Conservation (phyloP, 92 coral and sea anemone species). For the Montipora capitata region DNA sequence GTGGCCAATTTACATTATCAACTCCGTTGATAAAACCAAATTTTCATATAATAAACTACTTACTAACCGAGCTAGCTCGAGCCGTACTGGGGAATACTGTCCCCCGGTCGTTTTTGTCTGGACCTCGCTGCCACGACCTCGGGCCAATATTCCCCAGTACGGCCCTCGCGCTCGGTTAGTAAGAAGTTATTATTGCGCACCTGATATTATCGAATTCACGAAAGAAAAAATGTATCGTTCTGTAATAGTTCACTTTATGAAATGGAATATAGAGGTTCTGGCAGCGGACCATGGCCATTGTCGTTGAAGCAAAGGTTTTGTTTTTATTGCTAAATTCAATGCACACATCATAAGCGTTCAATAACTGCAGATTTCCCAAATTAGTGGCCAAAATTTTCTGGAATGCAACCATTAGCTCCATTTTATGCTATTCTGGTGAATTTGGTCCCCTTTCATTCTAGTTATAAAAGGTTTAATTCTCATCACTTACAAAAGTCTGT, state of each 20-base stretch:
- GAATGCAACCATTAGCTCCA: neutral
- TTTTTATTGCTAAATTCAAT: too few species aligned
- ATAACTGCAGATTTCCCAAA: neutral
- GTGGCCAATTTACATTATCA: too few species aligned
- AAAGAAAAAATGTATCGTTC: neutral
- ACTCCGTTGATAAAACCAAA: too few species aligned
- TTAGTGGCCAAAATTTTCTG: neutral
- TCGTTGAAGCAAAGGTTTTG: neutral
- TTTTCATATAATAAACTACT: too few species aligned
- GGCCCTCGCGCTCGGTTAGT: too few species aligned
- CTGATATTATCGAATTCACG: too few species aligned
- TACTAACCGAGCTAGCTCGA: too few species aligned
- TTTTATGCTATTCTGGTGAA: neutral
- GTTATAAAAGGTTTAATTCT: neutral
- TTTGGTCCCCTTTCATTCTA: neutral
- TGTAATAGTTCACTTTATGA: neutral
- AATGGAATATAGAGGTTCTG: neutral
- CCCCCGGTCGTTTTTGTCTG: too few species aligned
- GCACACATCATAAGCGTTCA: neutral
- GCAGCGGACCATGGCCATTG: neutral
- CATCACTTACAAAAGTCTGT: neutral
- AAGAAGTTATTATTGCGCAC: too few species aligned
- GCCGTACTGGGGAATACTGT: too few species aligned
- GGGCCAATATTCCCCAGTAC: too few species aligned
- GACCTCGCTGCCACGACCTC: too few species aligned